Base-by-base conservation (phyloP, 2,797 vertebrate species). In the Peromyscus eremicus region DNA sequence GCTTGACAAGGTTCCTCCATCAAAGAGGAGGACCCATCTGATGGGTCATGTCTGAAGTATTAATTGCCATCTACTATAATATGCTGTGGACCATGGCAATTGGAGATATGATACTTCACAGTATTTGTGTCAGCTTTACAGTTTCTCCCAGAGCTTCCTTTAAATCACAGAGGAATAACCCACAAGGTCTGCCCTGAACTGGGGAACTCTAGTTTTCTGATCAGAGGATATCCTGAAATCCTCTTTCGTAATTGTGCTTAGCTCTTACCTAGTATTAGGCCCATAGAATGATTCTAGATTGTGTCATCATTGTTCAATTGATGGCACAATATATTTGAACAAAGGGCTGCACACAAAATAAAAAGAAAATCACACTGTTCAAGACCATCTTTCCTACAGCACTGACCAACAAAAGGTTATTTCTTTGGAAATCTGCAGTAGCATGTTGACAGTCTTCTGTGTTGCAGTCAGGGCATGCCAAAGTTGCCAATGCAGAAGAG, bases 231-330 rank as follows among this genome's bases (percentile, higher is more conserved):
- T 90, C 25, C 16, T 90, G 23, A 90, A 90, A 52, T 68, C 34
- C 14, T 37, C 32, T 90, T 68, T 80, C 57, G 79, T 37, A 25
- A 68, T 29, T 90, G 70, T 52, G 46, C 43, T 68, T 92, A 17
- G 4, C 70, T n/a, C 21, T 91, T 25, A 6, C 14, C 68, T 77
- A 57, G 13, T 73, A 25, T 80, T 73, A 93, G 32, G 91, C 57
- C 40, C 46, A 92, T 5, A 86, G 52, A 37, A 49, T 73, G 52
- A 93, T 96, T 80, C 57, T 94, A 81, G 37, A 73, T 29, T 92
- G n/a, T 95, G 7, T 88, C n/a, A 66, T 81, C 32, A 46, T 73
- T 91, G 66, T 89, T 94, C 27, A 73, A 29, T 43, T 52, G 68
- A 83, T 40, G 3, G 68, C 52, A 43, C 16, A 70, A 40, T 57